phyloP scores from a whole-genome alignment of 2,113 vertebrate species.

The Otolemur garnettii region DNA sequence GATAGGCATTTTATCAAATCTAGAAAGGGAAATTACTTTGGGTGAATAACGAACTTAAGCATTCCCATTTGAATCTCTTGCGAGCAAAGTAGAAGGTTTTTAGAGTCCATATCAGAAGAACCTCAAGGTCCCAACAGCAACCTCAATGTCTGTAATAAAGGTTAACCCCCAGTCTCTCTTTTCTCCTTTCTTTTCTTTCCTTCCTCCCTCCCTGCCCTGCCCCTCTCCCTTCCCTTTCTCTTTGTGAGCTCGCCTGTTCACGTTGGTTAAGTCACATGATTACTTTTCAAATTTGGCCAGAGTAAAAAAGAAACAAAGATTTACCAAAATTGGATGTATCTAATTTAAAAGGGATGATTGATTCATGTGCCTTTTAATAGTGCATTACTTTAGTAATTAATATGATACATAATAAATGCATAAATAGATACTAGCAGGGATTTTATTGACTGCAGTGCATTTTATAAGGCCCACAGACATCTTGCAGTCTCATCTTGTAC shows the following conservation, averaged over 20 bases:
- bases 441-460: slow-evolving; percentile 7
- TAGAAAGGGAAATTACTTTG: background rate
- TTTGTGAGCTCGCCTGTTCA: background rate
- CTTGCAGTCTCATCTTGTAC: background rate
- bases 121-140: background rate
- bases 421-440: background rate
- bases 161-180: background rate
- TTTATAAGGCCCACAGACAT: background rate
- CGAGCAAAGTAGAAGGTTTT: slow-evolving; percentile 5
- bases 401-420: background rate
- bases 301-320: slow-evolving; percentile 3
- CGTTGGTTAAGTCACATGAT: background rate
- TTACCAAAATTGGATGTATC: slow-evolving; percentile 18
- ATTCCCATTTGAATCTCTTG: slow-evolving; percentile 47
- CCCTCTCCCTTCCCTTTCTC: accelerated
- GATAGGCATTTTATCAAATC: background rate
- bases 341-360: slow-evolving; percentile 27
- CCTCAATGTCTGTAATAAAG: background rate
- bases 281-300: background rate
- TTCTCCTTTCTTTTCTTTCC: background rate
- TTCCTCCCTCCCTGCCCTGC: background rate
- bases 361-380: slow-evolving; percentile 36
- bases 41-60: background rate
- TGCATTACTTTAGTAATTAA: background rate
- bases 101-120: background rate